Base-by-base conservation (phyloP, 2,797 vertebrate species). In the Huso huso region DNA sequence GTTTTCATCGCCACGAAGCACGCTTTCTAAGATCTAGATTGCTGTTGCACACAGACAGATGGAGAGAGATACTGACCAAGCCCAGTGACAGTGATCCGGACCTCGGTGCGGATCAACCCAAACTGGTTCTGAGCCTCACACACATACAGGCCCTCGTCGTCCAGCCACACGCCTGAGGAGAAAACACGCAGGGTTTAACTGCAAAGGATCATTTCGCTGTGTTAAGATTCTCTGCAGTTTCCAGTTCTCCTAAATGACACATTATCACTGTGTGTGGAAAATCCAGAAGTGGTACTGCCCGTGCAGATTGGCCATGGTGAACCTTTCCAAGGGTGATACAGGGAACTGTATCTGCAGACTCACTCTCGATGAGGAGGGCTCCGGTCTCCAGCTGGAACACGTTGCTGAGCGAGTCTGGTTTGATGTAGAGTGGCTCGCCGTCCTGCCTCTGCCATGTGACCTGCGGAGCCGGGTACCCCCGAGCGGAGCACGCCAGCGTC, bases 91-190 rank as follows among this genome's bases (percentile, higher is more conserved):
- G 74, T 66, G 37, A 98, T 85, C 83, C 78, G 84, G 77, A 87
- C 85, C 72, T 92, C 86, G 0, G 84, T 81, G 66, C 73, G 88
- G 74, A 91, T 84, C 68, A 79, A 88, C 77, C 94, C 95, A 67
- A 95, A 96, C 66, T 85, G 80, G 0, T 98, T 98, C 61, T 83
- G 82, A 55, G 93, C 95, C 78, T 95, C 89, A 0, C 95, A 97
- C 70, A 93, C 49, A 15, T 96, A 98, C 3, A 75, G 0, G 0
- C 85, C 92, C 70, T 94, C 90, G 77, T 97, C 93, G 66, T 93
- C 89, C 12, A 90, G 79, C 6, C 88, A 89, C 66, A 87, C 85
- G 62, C 84, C 95, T 97, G 78, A 3, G 70, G 66, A 65, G 64
- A 75, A 62, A 18, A 0, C 51, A 37, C 4, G 23, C 23, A 37